Evolutionary conservation across 2,113 vertebrate genomes (phyloP).

Genomic region (Telmatochromis brachygnathus): DNA sequence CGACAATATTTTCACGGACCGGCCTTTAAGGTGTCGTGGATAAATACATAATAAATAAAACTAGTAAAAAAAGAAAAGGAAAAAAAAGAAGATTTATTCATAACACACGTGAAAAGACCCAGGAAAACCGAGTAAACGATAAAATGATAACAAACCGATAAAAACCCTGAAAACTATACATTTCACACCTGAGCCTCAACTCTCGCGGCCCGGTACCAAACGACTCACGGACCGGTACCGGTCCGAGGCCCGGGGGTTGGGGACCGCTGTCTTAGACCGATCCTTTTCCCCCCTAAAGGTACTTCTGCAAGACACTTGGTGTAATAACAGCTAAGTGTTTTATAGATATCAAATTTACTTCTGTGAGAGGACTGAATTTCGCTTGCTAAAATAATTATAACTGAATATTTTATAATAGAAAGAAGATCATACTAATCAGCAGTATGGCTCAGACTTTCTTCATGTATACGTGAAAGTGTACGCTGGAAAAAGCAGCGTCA

Average conservation of each 20-base stretch:
- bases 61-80: too few species aligned
- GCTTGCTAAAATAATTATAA: neutral
- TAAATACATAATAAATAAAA: accelerated
- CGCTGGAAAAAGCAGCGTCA: accelerated
- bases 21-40: accelerated
- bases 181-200: accelerated
- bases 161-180: accelerated
- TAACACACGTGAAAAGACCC: accelerated
- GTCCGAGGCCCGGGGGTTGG: too few species aligned
- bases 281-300: neutral
- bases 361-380: neutral
- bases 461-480: accelerated
- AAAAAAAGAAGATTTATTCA: too few species aligned
- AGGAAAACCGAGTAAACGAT: accelerated
- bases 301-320: neutral
- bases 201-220: too few species aligned
- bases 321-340: neutral
- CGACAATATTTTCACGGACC: too few species aligned
- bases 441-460: accelerated
- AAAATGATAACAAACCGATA: too few species aligned
- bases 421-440: accelerated
- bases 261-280: neutral
- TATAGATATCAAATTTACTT: neutral
- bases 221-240: accelerated
- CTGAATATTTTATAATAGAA: neutral